These are phyloP conservation scores for Felis catus DNA, from an alignment of 2,113 vertebrate genomes.

Conservation along the genomic window DNA sequence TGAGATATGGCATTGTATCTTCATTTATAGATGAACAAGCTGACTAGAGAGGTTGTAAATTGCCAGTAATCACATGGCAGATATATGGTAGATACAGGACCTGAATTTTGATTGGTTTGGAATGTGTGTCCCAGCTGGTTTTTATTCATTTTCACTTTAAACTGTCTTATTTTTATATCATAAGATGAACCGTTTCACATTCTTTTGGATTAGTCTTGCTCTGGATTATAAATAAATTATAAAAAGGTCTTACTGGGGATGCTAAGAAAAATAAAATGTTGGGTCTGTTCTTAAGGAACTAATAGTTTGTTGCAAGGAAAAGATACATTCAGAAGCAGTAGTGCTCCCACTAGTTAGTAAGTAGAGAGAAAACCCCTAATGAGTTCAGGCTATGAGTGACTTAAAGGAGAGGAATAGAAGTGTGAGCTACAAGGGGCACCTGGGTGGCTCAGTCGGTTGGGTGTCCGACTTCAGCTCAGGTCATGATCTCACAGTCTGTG, in stretches of 20 bases:
- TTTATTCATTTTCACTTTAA: slow-evolving; percentile 46
- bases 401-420: neutral
- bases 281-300: neutral
- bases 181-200: neutral
- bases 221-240: slow-evolving; percentile 45
- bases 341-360: neutral
- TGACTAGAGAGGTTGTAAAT: neutral
- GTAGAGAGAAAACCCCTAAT: neutral
- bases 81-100: neutral
- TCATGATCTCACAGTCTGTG: too few relatives aligned
- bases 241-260: neutral
- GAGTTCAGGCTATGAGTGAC: neutral
- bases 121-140: neutral
- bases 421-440: neutral
- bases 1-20: neutral
- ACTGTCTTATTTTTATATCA: slow-evolving; percentile 15
- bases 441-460: too few relatives aligned
- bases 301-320: neutral
- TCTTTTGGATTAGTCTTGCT: slow-evolving; percentile 40
- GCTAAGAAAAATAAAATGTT: slow-evolving; percentile 19
- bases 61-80: neutral
- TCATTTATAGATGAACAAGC: neutral
- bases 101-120: slow-evolving; percentile 4
- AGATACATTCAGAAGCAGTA: neutral
- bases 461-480: too few relatives aligned